Percentiles rank a stretch among this genome's conserved stretches.
These are phyloP conservation scores for Hydraecia micacea DNA, from an alignment of 2,888 invertebrate species.

Conservation along the genomic window DNA sequence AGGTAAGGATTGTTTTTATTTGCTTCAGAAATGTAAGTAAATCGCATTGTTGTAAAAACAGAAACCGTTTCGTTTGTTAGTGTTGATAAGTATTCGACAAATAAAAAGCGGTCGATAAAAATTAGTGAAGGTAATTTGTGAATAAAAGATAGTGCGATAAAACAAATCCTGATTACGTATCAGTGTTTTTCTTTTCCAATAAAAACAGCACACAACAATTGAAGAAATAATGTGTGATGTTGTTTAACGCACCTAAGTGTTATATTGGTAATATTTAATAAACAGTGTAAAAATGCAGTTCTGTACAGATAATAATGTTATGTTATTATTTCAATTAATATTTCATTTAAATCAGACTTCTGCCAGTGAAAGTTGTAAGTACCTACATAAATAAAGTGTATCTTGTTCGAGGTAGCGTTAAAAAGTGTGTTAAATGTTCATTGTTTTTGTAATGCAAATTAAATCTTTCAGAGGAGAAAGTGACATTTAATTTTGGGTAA, in stretches of 20 bases:
- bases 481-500: background rate
- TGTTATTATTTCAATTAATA: slow-evolving; percentile 41
- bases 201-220: slow-evolving; percentile 17
- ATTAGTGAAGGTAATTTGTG: slow-evolving; percentile 39
- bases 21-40: background rate
- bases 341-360: slow-evolving; percentile 42
- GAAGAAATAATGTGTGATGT: slow-evolving; percentile 4
- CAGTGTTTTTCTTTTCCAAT: slow-evolving; percentile 31
- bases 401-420: background rate
- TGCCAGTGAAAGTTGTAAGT: slow-evolving; percentile 40
- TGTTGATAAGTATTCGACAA: slow-evolving; percentile 28
- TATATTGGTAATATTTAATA: background rate
- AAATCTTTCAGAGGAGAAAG: background rate
- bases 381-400: background rate
- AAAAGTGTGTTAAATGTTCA: background rate
- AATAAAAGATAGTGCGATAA: slow-evolving; percentile 49
- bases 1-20: background rate
- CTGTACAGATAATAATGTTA: slow-evolving; percentile 41
- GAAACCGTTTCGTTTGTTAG: background rate
- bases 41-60: background rate
- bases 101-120: slow-evolving; percentile 44
- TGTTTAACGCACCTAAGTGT: slow-evolving; percentile 7
- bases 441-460: background rate
- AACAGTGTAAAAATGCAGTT: slow-evolving; percentile 42
- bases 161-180: slow-evolving; percentile 48